These are phyloP conservation scores for Equus quagga DNA, from an alignment of 2,113 vertebrate genomes.

Conservation along the genomic window DNA sequence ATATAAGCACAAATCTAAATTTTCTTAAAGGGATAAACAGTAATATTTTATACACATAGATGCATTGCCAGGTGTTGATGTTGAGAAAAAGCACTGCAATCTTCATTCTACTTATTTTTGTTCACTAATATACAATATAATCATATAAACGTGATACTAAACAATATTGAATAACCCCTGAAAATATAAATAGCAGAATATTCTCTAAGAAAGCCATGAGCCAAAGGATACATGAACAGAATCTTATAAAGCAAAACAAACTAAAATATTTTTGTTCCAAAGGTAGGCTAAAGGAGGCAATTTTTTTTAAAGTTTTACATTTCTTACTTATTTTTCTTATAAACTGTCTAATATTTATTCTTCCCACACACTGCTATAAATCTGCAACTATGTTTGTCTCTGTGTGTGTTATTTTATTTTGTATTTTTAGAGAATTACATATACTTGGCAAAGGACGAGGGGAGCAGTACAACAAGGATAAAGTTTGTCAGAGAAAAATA, in stretches of 20 bases:
- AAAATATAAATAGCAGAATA: background rate
- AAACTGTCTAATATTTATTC: background rate
- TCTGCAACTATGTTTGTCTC: background rate
- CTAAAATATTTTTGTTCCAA: background rate
- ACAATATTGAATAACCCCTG: background rate
- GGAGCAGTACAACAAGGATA: background rate
- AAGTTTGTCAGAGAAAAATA: constrained; percentile 1
- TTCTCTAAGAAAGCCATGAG: background rate
- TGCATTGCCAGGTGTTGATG: background rate
- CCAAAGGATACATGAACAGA: background rate
- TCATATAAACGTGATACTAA: background rate
- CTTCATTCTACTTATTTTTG: background rate
- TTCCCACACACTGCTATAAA: background rate
- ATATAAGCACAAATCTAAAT: background rate
- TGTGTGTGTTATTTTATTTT: background rate
- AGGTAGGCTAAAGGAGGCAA: background rate
- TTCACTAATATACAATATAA: background rate
- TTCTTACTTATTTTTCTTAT: background rate
- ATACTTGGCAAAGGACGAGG: background rate
- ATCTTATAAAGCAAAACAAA: background rate
- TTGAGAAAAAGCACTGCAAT: background rate
- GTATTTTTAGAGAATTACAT: background rate
- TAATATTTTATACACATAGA: background rate
- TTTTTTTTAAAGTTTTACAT: background rate
- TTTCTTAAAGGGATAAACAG: background rate